A percentile compares a stretch with the other conserved stretches of the same genome.
These are phyloP conservation scores for Limnephilus marmoratus DNA, from an alignment of 2,888 invertebrate species.

Conservation along the genomic window DNA sequence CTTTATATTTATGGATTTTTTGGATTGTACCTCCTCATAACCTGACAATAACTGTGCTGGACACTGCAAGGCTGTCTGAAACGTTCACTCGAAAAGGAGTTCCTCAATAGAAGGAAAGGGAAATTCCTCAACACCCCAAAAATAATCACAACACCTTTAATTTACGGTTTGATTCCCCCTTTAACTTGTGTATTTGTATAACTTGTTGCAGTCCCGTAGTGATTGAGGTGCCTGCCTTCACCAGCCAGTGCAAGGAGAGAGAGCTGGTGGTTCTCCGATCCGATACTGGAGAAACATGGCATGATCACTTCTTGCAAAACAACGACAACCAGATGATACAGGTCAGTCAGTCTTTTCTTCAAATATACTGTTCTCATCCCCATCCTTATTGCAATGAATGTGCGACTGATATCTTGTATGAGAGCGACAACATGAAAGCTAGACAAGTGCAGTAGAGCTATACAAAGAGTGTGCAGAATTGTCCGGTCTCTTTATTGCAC, in stretches of 20 bases:
- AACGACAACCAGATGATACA: constrained; percentile 79
- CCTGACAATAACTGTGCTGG: background rate
- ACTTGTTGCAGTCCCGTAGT: constrained; percentile 86
- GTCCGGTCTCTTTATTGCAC: too few relatives aligned
- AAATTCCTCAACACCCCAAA: background rate
- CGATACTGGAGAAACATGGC: constrained; percentile 99
- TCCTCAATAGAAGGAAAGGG: too few relatives aligned
- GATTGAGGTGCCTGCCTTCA: constrained; percentile 98
- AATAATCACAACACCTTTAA: background rate
- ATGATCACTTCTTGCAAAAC: constrained; percentile 87
- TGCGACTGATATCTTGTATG: too few relatives aligned
- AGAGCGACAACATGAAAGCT: too few relatives aligned
- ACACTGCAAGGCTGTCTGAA: background rate
- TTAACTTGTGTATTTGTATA: background rate
- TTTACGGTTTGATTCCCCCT: background rate
- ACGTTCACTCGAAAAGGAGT: background rate
- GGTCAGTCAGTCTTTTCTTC: constrained; percentile 71
- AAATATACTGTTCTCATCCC: background rate
- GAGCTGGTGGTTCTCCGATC: constrained; percentile 97
- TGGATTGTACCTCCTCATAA: background rate
- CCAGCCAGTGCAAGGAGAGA: constrained; percentile 94
- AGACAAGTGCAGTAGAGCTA: background rate
- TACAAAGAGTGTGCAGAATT: too few relatives aligned
- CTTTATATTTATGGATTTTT: too few relatives aligned
- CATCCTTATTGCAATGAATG: background rate